Evolutionary conservation across 2,113 vertebrate genomes (phyloP).

Genomic region (Cyanistes caeruleus): DNA sequence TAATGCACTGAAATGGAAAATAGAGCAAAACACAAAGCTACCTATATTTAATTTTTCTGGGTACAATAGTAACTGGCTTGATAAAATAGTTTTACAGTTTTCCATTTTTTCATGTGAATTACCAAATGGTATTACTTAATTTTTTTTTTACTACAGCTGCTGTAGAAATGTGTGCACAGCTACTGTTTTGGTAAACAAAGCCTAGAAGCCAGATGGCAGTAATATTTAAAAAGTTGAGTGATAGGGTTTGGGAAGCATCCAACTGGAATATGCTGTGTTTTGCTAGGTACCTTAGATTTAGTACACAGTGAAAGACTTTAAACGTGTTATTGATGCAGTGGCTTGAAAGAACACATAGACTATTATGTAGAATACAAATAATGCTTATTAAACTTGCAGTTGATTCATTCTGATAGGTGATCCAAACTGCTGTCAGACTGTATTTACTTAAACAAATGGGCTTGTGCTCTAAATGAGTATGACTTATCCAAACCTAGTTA

Average conservation of each 20-base stretch:
- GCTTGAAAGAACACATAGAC: conserved; percentile 53
- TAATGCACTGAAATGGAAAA: neutral
- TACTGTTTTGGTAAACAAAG: conserved; percentile 75
- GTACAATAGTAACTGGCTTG: neutral
- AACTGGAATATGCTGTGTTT: conserved; percentile 61
- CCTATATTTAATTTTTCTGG: neutral
- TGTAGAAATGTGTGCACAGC: conserved; percentile 65
- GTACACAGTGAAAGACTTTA: conserved; percentile 42
- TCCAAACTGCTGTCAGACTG: conserved; percentile 63
- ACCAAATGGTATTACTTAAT: conserved; percentile 47
- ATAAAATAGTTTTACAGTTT: neutral
- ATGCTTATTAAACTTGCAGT: conserved; percentile 65
- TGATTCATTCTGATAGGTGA: conserved; percentile 64
- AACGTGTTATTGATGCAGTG: conserved; percentile 49
- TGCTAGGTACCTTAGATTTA: conserved; percentile 62
- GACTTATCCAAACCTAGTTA: conserved; percentile 46
- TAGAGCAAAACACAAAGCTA: neutral
- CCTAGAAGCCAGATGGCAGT: conserved; percentile 71
- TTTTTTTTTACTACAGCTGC: conserved; percentile 43
- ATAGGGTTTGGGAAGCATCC: conserved; percentile 51
- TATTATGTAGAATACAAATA: conserved; percentile 66
- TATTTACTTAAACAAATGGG: conserved; percentile 67
- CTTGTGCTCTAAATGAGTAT: conserved; percentile 44
- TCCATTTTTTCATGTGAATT: neutral
- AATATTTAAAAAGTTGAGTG: conserved; percentile 62